Base-by-base conservation (phyloP, 2,888 invertebrate species). In the Dolomedes plantarius region DNA sequence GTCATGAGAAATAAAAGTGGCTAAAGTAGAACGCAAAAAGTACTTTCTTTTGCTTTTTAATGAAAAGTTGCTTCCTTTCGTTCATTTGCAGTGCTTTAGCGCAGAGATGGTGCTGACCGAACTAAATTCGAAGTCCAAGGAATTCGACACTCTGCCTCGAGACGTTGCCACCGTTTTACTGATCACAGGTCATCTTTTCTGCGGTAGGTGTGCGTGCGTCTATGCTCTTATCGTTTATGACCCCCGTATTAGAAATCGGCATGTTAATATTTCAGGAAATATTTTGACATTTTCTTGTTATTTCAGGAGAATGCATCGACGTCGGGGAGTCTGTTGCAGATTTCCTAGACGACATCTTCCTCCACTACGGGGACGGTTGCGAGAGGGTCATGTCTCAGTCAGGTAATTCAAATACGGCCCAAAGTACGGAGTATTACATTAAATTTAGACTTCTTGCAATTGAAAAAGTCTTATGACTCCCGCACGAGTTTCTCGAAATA, bases 241-340 rank as follows among this genome's bases (percentile, higher is more conserved):
- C n/a, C n/a, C n/a, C n/a, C n/a, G n/a, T n/a, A n/a, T n/a, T n/a
- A n/a, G n/a, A n/a, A n/a, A n/a, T n/a, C n/a, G n/a, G n/a, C n/a
- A n/a, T n/a, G n/a, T n/a, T n/a, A n/a, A n/a, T n/a, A n/a, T n/a
- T n/a, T n/a, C n/a, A n/a, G n/a, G n/a, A n/a, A n/a, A n/a, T n/a
- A n/a, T n/a, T 5, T 9, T 36, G 36, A 36, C 36, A 36, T 7
- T 5, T 67, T 32, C 16, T 29, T 67, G n/a, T 9, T 39, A 64
- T 65, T 23, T 7, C 19, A 75, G 75, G 75, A 19, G 64, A 39
- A 16, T 75, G 65, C n/a, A 75, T 75, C 27, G 65, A 75, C 9
- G 75, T 75, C 29, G 65, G 41, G n/a, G 75, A 75, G 28, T 56
- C 75, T 6, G 75, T 41, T 13, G 36, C 64, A 16, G 75, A 75